Conservation (phyloP, 92 coral and sea anemone species). For the Plumapathes pennacea region DNA sequence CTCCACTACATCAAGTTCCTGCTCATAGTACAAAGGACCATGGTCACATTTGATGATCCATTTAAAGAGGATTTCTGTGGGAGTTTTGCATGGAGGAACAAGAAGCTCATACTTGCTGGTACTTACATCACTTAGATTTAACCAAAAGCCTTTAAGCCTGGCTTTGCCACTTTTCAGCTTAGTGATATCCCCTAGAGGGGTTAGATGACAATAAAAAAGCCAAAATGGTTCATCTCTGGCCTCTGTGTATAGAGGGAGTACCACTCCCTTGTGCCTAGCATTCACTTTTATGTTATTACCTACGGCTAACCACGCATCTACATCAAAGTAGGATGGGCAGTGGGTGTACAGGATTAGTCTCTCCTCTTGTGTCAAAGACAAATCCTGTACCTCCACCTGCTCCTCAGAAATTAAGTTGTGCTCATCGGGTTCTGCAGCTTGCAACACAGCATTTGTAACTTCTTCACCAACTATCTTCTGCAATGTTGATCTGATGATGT, state of each 20-base stretch:
- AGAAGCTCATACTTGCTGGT: not conserved
- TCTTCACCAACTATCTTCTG: conserved; percentile 26
- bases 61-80: conserved; percentile 7
- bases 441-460: too few relatives aligned
- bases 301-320: conserved; percentile 54
- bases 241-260: conserved; percentile 52
- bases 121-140: not conserved
- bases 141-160: conserved; percentile 16
- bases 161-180: too few relatives aligned
- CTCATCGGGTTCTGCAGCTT: conserved; percentile 7
- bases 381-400: conserved; percentile 47
- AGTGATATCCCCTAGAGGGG: not conserved
- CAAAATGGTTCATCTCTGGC: conserved; percentile 46
- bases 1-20: too few relatives aligned
- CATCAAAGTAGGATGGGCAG: conserved; percentile 26
- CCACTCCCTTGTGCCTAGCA: too few relatives aligned
- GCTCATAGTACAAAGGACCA: conserved; percentile 20
- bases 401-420: conserved; percentile 17
- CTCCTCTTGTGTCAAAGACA: conserved; percentile 24
- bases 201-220: conserved; percentile 48
- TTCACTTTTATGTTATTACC: conserved; percentile 42
- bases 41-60: conserved; percentile 15
- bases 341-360: conserved; percentile 30
- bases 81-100: not conserved
- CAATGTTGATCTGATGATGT: conserved; percentile 15